Evolutionary conservation across 2,888 invertebrate genomes (phyloP).

Genomic region (Schizotus pectinicornis): DNA sequence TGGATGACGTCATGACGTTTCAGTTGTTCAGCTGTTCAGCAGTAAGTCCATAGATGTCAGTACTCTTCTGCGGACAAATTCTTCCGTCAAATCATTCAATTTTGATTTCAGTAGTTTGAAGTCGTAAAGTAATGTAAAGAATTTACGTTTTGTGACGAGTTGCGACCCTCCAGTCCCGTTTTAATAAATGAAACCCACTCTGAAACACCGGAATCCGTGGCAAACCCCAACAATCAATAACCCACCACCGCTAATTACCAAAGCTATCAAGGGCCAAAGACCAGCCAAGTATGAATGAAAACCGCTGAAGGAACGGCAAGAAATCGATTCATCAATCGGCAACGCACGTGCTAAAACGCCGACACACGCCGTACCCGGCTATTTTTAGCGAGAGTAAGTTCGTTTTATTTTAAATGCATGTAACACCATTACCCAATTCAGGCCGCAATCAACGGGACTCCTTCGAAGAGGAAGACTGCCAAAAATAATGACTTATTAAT

Average conservation of each 20-base stretch:
- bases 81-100: constrained; percentile 11
- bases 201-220: not conserved
- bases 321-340: constrained; percentile 6
- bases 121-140: constrained; percentile 14
- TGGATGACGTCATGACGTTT: constrained; percentile 8
- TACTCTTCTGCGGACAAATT: constrained; percentile 15
- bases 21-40: too few relatives aligned
- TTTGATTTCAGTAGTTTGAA: constrained; percentile 10
- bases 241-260: not conserved
- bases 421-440: too few relatives aligned
- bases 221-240: constrained; percentile 10
- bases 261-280: not conserved
- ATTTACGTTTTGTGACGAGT: constrained; percentile 13
- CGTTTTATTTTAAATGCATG: not conserved
- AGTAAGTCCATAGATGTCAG: constrained; percentile 9
- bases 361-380: not conserved
- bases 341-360: constrained; percentile 7
- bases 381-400: not conserved
- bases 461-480: too few relatives aligned
- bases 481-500: not conserved
- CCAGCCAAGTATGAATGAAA: constrained; percentile 9
- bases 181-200: not conserved
- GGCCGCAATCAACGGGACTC: too few relatives aligned
- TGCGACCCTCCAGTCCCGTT: not conserved
- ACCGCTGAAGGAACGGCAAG: constrained; percentile 1